Evolutionary conservation across 1,140 invertebrate species (phyloP), one percentile per base, ranked within the genome.

Genomic region (Megalonaias nervosa): DNA sequence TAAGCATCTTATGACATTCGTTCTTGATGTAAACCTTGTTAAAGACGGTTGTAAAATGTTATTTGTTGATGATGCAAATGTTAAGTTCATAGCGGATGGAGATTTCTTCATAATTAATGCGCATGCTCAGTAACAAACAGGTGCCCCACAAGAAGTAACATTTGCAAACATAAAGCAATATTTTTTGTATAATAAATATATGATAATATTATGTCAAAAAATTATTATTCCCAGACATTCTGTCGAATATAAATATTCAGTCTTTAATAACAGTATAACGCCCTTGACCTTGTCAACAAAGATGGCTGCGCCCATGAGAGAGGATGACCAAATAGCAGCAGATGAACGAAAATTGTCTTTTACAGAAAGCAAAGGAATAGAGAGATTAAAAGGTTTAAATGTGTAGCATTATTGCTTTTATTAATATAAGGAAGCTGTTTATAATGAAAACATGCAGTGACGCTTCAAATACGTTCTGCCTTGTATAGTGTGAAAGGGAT

Each of bases 101-200:
- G 65, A 74, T 75, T 79, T 71, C 79, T 79, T 83, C 75, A 77
- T 77, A 77, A 77, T 77, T 77, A 77, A 77, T 75, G 78, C 86
- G 86, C 86, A 85, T 84, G 86, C 86, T 85, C 79, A 82, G 16
- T 26, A 19, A 2, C 23, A n/a, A 48, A 16, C 11, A 14, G 6
- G 15, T 62, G 17, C 31, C 31, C 12, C 61, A 17, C 16, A 57
- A 16, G 17, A 61, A 57, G 15, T 12, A 21, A 38, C 9, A 17
- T n/a, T 38, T 67, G 23, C 1, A 26, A 48, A 21, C 5, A 17
- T 19, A n/a, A 57, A 67, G 23, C 31, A n/a, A 11, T 55, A 31
- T 59, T 55, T n/a, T 19, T 23, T 58, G 57, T 59, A 26, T 56
- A 19, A 66, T 57, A 55, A 67, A 31, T 65, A 31, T 73, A 38